A percentile compares a stretch with the other conserved stretches of the same genome.
These are phyloP conservation scores for Nerophis lumbriciformis DNA, from an alignment of 2,113 vertebrate genomes.

Conservation along the genomic window DNA sequence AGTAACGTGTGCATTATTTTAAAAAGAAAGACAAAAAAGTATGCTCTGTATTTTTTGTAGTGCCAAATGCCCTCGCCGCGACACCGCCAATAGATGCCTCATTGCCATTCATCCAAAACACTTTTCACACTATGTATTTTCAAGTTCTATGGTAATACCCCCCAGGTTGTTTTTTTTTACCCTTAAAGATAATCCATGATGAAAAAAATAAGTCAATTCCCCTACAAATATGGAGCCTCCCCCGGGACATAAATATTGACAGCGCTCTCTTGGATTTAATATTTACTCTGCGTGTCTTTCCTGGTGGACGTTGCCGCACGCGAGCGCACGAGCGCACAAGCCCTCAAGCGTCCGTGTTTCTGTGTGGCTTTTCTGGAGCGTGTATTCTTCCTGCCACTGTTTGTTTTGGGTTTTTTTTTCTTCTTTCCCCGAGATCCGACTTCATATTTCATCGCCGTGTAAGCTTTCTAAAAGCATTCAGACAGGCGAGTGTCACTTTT, in stretches of 20 bases:
- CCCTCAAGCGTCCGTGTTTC: neutral
- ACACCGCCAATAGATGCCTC: no score
- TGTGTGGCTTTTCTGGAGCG: no score
- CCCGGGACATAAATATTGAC: constrained; percentile 12
- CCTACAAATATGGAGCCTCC: neutral
- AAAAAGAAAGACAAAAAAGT: no score
- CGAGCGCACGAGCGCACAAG: neutral
- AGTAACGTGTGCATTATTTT: no score
- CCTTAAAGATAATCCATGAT: neutral
- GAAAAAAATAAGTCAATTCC: neutral
- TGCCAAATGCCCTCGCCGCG: no score
- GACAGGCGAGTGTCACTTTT: neutral
- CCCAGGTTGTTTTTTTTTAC: neutral
- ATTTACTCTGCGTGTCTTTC: constrained; percentile 12
- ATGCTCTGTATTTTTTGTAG: no score
- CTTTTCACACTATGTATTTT: no score
- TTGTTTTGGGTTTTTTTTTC: neutral
- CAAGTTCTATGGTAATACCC: no score
- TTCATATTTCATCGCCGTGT: constrained; percentile 25
- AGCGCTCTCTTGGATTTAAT: constrained; percentile 9
- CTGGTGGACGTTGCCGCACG: neutral
- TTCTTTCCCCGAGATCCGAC: constrained; percentile 6
- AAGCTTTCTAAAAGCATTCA: constrained; percentile 4
- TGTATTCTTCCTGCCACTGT: neutral
- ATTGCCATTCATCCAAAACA: no score